Evolutionary conservation across 2,797 vertebrate species (phyloP).

Genomic region (Bucorvus abyssinicus): DNA sequence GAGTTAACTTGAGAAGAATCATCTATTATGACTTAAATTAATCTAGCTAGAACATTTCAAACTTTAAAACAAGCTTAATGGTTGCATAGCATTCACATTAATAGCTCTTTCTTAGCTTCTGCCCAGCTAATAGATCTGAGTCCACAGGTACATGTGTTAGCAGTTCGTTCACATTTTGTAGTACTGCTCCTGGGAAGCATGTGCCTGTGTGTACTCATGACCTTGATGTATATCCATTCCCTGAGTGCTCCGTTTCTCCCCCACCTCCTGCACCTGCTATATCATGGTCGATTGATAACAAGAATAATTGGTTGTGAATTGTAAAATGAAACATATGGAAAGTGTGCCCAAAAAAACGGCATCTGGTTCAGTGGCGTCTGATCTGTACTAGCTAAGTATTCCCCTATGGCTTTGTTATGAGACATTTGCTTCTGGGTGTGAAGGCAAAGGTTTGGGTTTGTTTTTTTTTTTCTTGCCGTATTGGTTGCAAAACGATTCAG

Average conservation of each 20-base stretch:
- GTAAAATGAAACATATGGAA: not conserved
- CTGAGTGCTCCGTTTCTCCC: not conserved
- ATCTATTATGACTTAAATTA: not conserved
- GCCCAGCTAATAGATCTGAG: not conserved
- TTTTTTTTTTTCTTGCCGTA: not conserved
- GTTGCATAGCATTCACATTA: constrained; percentile 21
- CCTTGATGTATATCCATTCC: not conserved
- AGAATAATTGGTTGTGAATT: not conserved
- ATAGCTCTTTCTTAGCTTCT: not conserved
- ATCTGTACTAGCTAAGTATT: not conserved
- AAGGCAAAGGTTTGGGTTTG: not conserved
- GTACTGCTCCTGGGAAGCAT: not conserved
- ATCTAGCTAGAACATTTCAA: not conserved
- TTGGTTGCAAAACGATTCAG: not conserved
- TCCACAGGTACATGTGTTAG: not conserved
- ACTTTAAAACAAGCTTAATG: constrained; percentile 32
- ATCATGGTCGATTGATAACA: not conserved
- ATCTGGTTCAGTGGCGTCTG: not conserved
- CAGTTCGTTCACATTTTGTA: not conserved
- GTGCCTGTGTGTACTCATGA: not conserved
- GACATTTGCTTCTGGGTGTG: not conserved
- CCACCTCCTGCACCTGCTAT: constrained; percentile 20
- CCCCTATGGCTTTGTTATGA: not conserved
- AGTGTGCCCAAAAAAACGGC: not conserved
- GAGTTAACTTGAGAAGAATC: not conserved